A percentile compares a stretch with the other conserved stretches of the same genome.
phyloP scores from a whole-genome alignment of 2,888 invertebrate genomes.

The Thymelicus sylvestris region DNA sequence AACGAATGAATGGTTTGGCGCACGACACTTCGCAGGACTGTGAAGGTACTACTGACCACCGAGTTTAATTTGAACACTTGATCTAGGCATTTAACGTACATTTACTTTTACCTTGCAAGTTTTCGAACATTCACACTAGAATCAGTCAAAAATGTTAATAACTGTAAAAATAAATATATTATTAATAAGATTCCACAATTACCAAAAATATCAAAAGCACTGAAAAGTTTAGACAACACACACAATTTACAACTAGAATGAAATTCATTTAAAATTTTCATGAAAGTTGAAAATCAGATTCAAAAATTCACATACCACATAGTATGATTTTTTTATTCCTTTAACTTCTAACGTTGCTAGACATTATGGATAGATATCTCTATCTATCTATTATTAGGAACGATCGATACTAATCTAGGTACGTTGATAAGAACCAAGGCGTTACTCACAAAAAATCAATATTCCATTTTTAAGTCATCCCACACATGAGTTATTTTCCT shows the following conservation, averaged over 20 bases:
- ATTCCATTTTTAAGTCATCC: too few relatives aligned
- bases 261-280: too few relatives aligned
- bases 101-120: conserved; percentile 40
- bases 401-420: too few relatives aligned
- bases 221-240: background rate
- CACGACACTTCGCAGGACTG: conserved; percentile 63
- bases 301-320: too few relatives aligned
- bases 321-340: too few relatives aligned
- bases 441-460: too few relatives aligned
- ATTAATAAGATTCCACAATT: background rate
- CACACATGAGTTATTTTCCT: too few relatives aligned
- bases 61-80: conserved; percentile 53
- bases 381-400: too few relatives aligned
- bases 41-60: conserved; percentile 73
- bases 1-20: conserved; percentile 69
- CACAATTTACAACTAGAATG: background rate
- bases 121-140: conserved; percentile 38
- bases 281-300: too few relatives aligned
- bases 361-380: too few relatives aligned
- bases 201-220: background rate
- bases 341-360: too few relatives aligned
- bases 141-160: conserved; percentile 1
- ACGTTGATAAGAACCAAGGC: too few relatives aligned
- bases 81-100: conserved; percentile 43
- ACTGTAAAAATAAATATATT: background rate